These are phyloP conservation scores for Aphis gossypii DNA, from an alignment of 1,140 invertebrate genomes.

Conservation along the genomic window DNA sequence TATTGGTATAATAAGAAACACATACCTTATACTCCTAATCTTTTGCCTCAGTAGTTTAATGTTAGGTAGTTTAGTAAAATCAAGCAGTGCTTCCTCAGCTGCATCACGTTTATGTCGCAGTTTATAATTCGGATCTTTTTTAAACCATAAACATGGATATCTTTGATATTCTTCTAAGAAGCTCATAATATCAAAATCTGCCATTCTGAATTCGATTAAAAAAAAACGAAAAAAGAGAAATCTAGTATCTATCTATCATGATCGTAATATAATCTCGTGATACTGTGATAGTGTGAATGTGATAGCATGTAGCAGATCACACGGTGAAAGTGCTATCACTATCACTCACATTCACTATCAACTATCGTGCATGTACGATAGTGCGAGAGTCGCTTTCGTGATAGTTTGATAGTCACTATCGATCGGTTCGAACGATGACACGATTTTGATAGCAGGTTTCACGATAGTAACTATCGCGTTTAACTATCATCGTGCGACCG, in stretches of 20 bases:
- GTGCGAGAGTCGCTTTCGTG: neutral
- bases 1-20: neutral
- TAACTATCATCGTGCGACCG: no score
- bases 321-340: no score
- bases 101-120: neutral
- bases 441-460: neutral
- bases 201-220: no score
- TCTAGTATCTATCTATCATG: no score
- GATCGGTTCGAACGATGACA: neutral
- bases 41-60: neutral
- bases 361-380: neutral
- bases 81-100: neutral
- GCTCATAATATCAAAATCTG: neutral
- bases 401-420: neutral
- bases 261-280: no score
- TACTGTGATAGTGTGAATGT: no score
- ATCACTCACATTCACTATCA: neutral
- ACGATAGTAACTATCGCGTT: neutral
- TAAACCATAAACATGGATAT: neutral
- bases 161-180: constrained; percentile 4
- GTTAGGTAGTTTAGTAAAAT: neutral
- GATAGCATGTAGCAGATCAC: no score
- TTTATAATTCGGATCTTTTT: neutral
- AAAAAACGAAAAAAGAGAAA: neutral
- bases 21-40: neutral